Conservation (phyloP, 2,888 invertebrate genomes). For the Caenorhabditis sulstoni region DNA sequence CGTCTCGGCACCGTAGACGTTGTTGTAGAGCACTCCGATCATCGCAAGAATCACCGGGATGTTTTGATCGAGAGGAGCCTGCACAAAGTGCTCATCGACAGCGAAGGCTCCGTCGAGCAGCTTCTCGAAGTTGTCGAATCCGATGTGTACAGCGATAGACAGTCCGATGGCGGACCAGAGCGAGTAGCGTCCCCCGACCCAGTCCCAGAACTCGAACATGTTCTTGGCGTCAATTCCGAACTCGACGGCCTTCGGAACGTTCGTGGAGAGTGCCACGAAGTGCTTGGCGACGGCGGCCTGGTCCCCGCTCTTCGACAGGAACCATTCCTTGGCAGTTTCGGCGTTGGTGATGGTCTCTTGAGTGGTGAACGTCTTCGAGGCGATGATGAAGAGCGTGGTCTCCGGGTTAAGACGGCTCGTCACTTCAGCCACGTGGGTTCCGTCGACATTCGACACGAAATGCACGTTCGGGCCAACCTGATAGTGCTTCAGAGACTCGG, state of each 20-base stretch:
- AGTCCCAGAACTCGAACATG: constrained; percentile 99
- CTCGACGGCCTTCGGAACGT: constrained; percentile 91
- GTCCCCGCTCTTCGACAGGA: constrained; percentile 85
- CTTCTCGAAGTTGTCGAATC: constrained; percentile 93
- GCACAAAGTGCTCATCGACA: constrained; percentile 94
- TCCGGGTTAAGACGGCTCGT: constrained; percentile 92
- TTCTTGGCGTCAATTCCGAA: constrained; percentile 97
- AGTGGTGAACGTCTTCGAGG: constrained; percentile 99
- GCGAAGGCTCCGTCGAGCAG: constrained; percentile 92
- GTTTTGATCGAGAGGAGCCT: constrained; percentile 91
- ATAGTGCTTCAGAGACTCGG: constrained; percentile 95
- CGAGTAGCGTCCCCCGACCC: constrained; percentile 98
- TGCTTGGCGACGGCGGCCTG: constrained; percentile 89
- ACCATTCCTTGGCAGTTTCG: constrained; percentile 96
- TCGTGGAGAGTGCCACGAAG: constrained; percentile 98
- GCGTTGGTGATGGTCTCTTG: constrained; percentile 99
- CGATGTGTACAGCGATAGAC: constrained; percentile 93
- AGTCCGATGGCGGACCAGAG: constrained; percentile 99
- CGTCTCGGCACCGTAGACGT: constrained; percentile 95
- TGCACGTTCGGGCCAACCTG: constrained; percentile 89
- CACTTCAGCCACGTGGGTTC: constrained; percentile 96
- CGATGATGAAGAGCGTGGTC: constrained; percentile 96
- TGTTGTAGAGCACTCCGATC: constrained; percentile 91
- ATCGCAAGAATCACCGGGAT: constrained; percentile 93
- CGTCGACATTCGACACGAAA: constrained; percentile 99